phyloP scores from a whole-genome alignment of 2,888 invertebrate genomes.

The Diarsia dahlii region DNA sequence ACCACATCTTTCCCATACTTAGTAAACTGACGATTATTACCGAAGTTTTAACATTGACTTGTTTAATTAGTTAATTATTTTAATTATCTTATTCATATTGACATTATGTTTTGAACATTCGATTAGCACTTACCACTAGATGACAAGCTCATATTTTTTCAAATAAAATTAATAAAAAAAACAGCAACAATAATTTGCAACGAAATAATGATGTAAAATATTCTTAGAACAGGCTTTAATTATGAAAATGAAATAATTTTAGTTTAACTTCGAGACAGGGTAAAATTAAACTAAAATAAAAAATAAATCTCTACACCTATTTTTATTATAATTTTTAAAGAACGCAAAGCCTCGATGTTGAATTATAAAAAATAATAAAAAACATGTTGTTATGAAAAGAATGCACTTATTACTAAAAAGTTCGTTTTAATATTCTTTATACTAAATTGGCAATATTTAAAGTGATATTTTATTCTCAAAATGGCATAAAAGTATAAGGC shows the following conservation, averaged over 20 bases:
- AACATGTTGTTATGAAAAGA: constrained; percentile 43
- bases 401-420: constrained; percentile 70
- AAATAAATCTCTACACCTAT: neutral
- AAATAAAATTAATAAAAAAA: constrained; percentile 52
- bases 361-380: constrained; percentile 30
- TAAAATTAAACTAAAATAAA: neutral
- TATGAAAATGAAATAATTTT: constrained; percentile 10
- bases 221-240: constrained; percentile 46
- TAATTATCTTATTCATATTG: constrained; percentile 81
- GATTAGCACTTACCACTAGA: constrained; percentile 82
- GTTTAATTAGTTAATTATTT: constrained; percentile 75
- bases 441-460: constrained; percentile 85
- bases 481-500: constrained; percentile 90
- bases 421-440: constrained; percentile 73
- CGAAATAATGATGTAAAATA: constrained; percentile 40
- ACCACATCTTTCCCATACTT: constrained; percentile 66
- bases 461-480: constrained; percentile 88
- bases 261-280: constrained; percentile 15
- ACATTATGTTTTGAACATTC: constrained; percentile 88
- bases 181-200: constrained; percentile 55
- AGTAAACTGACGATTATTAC: constrained; percentile 70
- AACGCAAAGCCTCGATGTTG: constrained; percentile 54
- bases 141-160: constrained; percentile 86
- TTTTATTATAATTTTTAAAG: constrained; percentile 18
- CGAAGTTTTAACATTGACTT: constrained; percentile 80